These are phyloP conservation scores for Lasioglossum malachurum DNA, from an alignment of 2,888 invertebrate species.

Conservation along the genomic window DNA sequence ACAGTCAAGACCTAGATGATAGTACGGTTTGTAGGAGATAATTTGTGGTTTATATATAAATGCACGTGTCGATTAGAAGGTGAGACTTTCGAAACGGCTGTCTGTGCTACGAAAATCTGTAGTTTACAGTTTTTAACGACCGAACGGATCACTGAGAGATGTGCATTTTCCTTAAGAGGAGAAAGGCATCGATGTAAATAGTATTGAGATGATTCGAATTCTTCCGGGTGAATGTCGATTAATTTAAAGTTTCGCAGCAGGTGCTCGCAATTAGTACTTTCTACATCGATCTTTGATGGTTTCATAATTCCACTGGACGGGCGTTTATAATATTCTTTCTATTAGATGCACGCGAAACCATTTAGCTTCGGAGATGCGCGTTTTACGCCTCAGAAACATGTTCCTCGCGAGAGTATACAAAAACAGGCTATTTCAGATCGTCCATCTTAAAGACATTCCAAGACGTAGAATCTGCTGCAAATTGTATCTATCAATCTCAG, in stretches of 20 bases:
- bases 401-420: not conserved
- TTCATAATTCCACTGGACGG: not conserved
- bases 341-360: not conserved
- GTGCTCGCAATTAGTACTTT: conserved; percentile 17
- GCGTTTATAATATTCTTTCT: not conserved
- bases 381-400: not conserved
- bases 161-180: conserved; percentile 22
- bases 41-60: not conserved
- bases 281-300: not conserved
- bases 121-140: not conserved
- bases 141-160: not conserved
- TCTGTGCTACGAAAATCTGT: not conserved
- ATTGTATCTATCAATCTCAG: not conserved
- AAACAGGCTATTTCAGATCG: not conserved
- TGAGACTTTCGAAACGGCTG: not conserved
- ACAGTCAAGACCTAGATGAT: not conserved
- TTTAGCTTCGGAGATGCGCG: not conserved
- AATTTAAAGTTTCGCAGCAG: conserved; percentile 24
- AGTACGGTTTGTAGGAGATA: not conserved
- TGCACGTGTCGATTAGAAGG: not conserved
- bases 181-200: conserved; percentile 42
- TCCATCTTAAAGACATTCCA: not conserved
- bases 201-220: conserved; percentile 44
- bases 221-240: conserved; percentile 58
- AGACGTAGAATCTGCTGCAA: not conserved